Evolutionary conservation across 2,888 invertebrate genomes (phyloP), one percentile per base, ranked within the genome.

Genomic region (Metallyticus violacea): DNA sequence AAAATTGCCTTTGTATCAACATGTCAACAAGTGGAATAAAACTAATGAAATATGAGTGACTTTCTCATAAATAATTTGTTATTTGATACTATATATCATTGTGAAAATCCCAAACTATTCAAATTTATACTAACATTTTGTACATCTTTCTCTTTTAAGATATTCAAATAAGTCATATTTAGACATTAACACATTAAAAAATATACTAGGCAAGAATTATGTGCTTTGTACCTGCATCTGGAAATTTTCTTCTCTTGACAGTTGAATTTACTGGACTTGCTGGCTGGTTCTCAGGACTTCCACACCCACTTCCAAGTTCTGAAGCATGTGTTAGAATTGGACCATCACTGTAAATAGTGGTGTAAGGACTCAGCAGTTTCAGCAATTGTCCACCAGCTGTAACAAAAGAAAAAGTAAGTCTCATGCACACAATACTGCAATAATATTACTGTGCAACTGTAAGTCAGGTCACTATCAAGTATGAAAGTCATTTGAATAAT

Each of bases 341-440:
- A 26, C 79, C 76, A 62, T 78, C 77, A 25, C 79, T 30, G 29
- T 84, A 86, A 9, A 88, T 86, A 6, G 90, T 91, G 82, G 91
- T 90, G 15, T 90, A 91, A 2, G 89, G 89, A 26, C 88, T 88
- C 26, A 92, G 86, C 79, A 90, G 90, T 25, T 91, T 90, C n/a
- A 90, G 87, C 27, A 90, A 86, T 6, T 88, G 89, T n/a, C 87
- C 77, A 2, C 90, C 89, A 25, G 89, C 91, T 91, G 88, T 79
- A 90, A 90, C 40, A 87, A 80, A 26, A 29, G 82, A 86, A 76
- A 62, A 27, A 62, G 79, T 81, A 85, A 81, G 78, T 82, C 9
- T 77, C 0, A 26, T 7, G 28, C n/a, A n/a, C n/a, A n/a, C n/a
- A n/a, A n/a, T n/a, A n/a, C n/a, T n/a, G n/a, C n/a, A n/a, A n/a